These are phyloP conservation scores for Pseudorectes ferrugineus DNA, from an alignment of 2,113 vertebrate genomes.

Conservation along the genomic window DNA sequence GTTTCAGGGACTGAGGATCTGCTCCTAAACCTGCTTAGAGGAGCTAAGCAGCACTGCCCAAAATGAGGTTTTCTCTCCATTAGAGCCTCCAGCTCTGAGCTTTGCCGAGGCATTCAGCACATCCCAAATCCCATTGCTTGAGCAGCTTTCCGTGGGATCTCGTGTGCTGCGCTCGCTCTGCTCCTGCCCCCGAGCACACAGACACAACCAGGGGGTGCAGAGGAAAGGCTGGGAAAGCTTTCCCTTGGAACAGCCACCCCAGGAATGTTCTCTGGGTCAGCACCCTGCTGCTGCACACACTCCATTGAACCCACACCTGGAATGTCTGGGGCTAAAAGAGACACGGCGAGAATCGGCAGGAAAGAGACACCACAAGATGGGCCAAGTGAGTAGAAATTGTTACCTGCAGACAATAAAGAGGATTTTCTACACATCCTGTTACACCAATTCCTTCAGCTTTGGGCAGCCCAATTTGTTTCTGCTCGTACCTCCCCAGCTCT, in stretches of 20 bases:
- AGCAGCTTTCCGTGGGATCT: neutral
- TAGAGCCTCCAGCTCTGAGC: neutral
- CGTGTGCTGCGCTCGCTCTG: neutral
- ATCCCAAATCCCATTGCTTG: neutral
- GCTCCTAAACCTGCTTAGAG: neutral
- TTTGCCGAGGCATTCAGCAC: neutral
- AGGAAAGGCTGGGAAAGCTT: neutral
- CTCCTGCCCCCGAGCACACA: neutral
- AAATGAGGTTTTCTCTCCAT: neutral
- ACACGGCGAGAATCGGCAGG: neutral
- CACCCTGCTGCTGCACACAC: too few species aligned
- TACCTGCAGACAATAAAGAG: neutral
- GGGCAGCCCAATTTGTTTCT: neutral
- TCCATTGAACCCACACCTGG: neutral
- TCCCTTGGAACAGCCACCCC: neutral
- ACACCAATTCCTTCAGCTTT: neutral
- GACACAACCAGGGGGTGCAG: rapidly evolving
- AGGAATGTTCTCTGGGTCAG: neutral
- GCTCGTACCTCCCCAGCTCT: neutral
- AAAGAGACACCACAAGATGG: neutral
- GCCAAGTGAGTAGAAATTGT: neutral
- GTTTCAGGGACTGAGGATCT: neutral
- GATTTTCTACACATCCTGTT: neutral
- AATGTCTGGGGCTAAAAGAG: neutral
- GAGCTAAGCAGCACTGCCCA: neutral